Evolutionary conservation across 2,113 vertebrate species (phyloP), one percentile per base, ranked within the genome.

Genomic region (Oreochromis spilurus): DNA sequence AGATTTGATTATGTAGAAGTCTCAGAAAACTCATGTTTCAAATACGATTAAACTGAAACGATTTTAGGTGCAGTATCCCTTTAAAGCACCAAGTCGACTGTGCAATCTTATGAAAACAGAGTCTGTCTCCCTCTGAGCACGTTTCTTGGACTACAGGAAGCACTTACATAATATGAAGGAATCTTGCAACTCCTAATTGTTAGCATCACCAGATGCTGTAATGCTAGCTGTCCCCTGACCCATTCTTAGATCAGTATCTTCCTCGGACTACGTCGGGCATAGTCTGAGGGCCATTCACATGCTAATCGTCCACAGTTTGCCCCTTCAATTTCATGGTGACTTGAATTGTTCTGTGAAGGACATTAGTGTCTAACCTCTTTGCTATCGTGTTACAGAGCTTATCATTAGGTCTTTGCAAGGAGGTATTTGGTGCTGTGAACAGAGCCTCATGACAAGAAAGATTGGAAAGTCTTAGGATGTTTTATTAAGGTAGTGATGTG

Each of bases 181-280:
- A 84, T 77, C 78, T 50, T 9, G 84, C 38, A 8, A 72, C 81
- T 88, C 83, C 50, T 1, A n/a, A 90, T 87, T 91, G 91, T 92
- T 26, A 86, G 75, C 84, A 34, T 43, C 60, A 87, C 34, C 89
- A 83, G 87, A 78, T 75, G 91, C 89, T 92, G 95, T 93, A 95
- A 95, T 19, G 82, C 80, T 87, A 95, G 79, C 92, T 90, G 88
- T 93, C 91, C 87, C 90, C 78, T 29, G 90, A 53, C 84, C 85
- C 58, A 10, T 60, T 84, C 84, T 86, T 9, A 93, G 94, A 95
- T 95, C 19, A 40, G 31, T 92, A 94, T 95, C 94, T 91, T 70
- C 87, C 55, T 31, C 5, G 50, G 70, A 77, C 81, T 50, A 40
- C 4, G 31, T 80, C 6, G 24, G 53, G 0, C 17, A 62, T 36